These are phyloP conservation scores for Chouioia cunea DNA, from an alignment of 2,888 invertebrate genomes.

Conservation along the genomic window DNA sequence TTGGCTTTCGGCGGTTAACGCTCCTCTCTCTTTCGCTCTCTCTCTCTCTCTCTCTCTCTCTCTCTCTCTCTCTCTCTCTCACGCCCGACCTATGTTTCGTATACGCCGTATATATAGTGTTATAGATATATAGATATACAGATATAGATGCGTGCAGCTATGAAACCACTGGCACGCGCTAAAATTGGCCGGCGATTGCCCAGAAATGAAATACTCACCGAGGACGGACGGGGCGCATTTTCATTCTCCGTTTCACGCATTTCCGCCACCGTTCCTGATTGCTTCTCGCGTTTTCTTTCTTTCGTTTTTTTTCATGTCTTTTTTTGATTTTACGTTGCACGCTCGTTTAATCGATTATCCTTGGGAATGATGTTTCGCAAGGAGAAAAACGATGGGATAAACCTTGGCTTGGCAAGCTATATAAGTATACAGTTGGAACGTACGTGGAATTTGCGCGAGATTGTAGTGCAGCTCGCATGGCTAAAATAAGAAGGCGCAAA, in stretches of 20 bases:
- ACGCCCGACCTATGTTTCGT: too few relatives aligned
- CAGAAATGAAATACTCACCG: slow-evolving; percentile 54
- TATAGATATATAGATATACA: too few relatives aligned
- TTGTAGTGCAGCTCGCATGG: background rate
- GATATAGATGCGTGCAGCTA: too few relatives aligned
- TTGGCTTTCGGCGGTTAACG: slow-evolving; percentile 41
- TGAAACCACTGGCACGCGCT: slow-evolving; percentile 56
- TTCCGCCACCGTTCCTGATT: slow-evolving; percentile 30
- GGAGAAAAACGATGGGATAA: background rate
- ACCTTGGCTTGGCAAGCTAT: background rate
- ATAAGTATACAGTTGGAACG: background rate
- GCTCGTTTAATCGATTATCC: too few relatives aligned
- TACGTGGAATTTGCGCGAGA: background rate
- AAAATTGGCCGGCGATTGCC: slow-evolving; percentile 59
- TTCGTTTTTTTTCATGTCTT: background rate
- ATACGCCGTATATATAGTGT: too few relatives aligned
- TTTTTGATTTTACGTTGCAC: too few relatives aligned
- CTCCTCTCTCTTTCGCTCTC: background rate
- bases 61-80: too few relatives aligned
- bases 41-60: too few relatives aligned
- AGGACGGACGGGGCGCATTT: slow-evolving; percentile 1
- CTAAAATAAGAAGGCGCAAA: background rate
- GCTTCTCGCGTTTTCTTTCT: slow-evolving; percentile 22
- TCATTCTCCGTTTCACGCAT: too few relatives aligned
- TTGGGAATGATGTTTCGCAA: too few relatives aligned